Base-by-base conservation (phyloP, 2,797 vertebrate genomes). In the Alectoris magna region DNA sequence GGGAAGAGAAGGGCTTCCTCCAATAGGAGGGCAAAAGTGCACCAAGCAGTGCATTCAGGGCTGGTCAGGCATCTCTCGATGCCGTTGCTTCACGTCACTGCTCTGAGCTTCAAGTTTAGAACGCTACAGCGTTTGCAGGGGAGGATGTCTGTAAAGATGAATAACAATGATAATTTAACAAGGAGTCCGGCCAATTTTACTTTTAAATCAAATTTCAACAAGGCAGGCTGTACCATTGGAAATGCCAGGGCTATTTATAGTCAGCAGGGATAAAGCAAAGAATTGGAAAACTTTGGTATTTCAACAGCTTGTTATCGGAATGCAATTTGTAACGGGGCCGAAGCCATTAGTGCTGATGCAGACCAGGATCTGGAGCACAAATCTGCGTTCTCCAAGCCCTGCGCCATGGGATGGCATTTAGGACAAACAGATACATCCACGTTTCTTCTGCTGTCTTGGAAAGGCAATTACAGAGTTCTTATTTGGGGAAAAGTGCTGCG, bases 161-260 rank as follows among this genome's bases (percentile, higher is more conserved):
- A 91, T 48, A 72, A 64, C 87, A 69, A 48, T 11, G 13, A 89
- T 84, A 86, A 95, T 74, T 79, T 87, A 75, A 41, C 59, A 9
- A 84, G 91, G 74, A 92, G 80, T 88, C 73, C 6, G 0, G 88
- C 85, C 80, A 90, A 84, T 91, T 96, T 95, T 49, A 68, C 92
- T 96, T 92, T 89, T 94, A 96, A 97, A 94, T 94, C 71, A 49
- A 43, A 72, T 88, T 93, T 76, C 46, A 41, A 38, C 87, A 56
- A 44, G 92, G 91, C 88, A 41, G 68, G 60, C 85, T 26, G 58
- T 44, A 53, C 83, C 81, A 34, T 62, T 81, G 56, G 34, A 95
- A 97, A 95, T 96, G 89, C 95, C 97, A 91, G 46, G 11, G 55
- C 89, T 97, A 90, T 97, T 96, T 94, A 90, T 97, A 94, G 94